These are phyloP conservation scores for Lordiphosa andalusiaca DNA, from an alignment of 2,888 invertebrate species.

Conservation along the genomic window DNA sequence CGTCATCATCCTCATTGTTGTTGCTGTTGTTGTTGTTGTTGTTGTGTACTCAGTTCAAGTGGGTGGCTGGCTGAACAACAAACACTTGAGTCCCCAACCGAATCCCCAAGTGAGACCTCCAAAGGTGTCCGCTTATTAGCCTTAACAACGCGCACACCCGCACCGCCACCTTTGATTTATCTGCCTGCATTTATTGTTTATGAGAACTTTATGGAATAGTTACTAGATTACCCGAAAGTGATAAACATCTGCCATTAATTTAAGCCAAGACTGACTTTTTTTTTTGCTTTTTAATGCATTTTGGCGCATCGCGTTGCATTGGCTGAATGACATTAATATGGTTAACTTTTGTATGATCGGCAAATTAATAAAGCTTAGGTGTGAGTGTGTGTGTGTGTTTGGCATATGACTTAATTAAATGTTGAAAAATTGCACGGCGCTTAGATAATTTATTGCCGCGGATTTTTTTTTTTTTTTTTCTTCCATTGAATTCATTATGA, in stretches of 20 bases:
- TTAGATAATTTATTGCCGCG: conserved; percentile 48
- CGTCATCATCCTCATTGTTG: conserved; percentile 42
- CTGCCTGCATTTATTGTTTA: conserved; percentile 40
- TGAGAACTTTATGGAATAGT: conserved; percentile 49
- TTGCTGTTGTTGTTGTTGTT: conserved; percentile 29
- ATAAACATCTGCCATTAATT: conserved; percentile 68
- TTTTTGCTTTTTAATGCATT: not conserved
- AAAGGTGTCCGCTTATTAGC: conserved; percentile 65
- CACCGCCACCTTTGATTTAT: conserved; percentile 38
- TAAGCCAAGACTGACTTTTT: conserved; percentile 11
- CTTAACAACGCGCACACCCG: conserved; percentile 1
- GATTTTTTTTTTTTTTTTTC: conserved; percentile 3
- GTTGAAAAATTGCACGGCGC: conserved; percentile 57
- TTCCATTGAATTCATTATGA: conserved; percentile 6
- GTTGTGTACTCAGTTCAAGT: conserved; percentile 28
- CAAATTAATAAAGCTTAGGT: conserved; percentile 64
- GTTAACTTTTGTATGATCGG: conserved; percentile 55
- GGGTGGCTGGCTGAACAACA: conserved; percentile 50
- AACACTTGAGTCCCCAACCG: conserved; percentile 43
- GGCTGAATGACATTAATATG: conserved; percentile 32
- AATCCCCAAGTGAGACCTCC: conserved; percentile 51
- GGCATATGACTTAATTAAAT: conserved; percentile 67
- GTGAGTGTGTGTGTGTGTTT: conserved; percentile 37
- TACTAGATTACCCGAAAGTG: conserved; percentile 22
- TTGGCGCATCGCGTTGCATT: not conserved